phyloP scores from a whole-genome alignment of 2,888 invertebrate species.

The Hypsopygia costalis region DNA sequence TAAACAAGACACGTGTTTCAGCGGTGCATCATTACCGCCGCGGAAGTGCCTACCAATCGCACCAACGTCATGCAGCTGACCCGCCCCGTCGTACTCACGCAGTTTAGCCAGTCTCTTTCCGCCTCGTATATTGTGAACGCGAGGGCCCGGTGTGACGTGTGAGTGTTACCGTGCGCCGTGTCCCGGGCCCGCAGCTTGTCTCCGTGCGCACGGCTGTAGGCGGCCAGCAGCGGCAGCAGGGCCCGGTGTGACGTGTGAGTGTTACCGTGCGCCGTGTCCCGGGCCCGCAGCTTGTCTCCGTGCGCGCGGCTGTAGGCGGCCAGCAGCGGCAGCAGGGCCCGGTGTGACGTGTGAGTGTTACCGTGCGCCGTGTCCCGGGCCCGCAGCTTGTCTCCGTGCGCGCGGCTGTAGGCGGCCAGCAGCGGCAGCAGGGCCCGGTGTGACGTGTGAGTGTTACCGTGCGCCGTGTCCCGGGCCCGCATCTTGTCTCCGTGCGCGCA shows the following conservation, averaged over 20 bases:
- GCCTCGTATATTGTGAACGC: too few species aligned
- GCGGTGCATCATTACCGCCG: too few species aligned
- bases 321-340: constrained; percentile 46
- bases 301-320: constrained; percentile 51
- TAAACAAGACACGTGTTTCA: too few species aligned
- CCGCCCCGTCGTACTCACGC: too few species aligned
- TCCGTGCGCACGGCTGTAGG: constrained; percentile 42
- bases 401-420: constrained; percentile 16
- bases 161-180: constrained; percentile 48
- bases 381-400: constrained; percentile 25
- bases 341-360: constrained; percentile 23
- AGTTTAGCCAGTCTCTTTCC: too few species aligned
- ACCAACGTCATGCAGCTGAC: too few species aligned
- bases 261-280: constrained; percentile 56
- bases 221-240: constrained; percentile 51
- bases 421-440: constrained; percentile 43
- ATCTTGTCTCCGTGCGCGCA: constrained; percentile 26
- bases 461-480: constrained; percentile 22
- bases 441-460: constrained; percentile 39
- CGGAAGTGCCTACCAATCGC: too few species aligned
- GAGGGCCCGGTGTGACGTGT: too few species aligned
- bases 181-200: constrained; percentile 55
- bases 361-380: constrained; percentile 36
- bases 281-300: constrained; percentile 43
- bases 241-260: too few species aligned